phyloP scores from a whole-genome alignment of 2,113 vertebrate genomes.

The Platycercus adscitus region DNA sequence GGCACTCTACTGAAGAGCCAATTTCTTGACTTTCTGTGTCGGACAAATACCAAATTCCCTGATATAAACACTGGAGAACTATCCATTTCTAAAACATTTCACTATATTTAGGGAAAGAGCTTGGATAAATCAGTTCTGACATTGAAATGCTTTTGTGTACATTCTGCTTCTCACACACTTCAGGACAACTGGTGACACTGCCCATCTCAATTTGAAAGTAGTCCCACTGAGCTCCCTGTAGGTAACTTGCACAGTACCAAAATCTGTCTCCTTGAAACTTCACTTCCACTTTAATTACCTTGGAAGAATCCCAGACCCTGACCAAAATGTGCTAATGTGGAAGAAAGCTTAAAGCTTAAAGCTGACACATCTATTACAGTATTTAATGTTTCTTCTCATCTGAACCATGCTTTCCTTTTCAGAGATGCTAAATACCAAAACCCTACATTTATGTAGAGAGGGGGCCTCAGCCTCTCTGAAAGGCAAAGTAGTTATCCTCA shows the following conservation, averaged over 20 bases:
- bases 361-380: background rate
- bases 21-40: background rate
- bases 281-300: background rate
- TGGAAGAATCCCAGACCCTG: background rate
- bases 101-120: background rate
- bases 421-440: background rate
- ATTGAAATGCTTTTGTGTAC: background rate
- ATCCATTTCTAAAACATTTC: background rate
- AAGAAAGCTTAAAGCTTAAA: background rate
- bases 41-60: background rate
- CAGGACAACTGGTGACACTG: background rate
- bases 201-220: background rate
- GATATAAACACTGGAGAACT: background rate
- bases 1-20: background rate
- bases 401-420: background rate
- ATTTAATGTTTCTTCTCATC: background rate
- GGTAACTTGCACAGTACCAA: background rate
- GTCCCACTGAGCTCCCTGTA: background rate
- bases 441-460: background rate
- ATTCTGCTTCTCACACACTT: background rate
- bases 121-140: background rate
- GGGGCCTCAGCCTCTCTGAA: background rate
- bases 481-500: background rate
- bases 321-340: background rate
- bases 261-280: background rate